These are phyloP conservation scores for Perca flavescens DNA, from an alignment of 2,113 vertebrate species.

Conservation along the genomic window DNA sequence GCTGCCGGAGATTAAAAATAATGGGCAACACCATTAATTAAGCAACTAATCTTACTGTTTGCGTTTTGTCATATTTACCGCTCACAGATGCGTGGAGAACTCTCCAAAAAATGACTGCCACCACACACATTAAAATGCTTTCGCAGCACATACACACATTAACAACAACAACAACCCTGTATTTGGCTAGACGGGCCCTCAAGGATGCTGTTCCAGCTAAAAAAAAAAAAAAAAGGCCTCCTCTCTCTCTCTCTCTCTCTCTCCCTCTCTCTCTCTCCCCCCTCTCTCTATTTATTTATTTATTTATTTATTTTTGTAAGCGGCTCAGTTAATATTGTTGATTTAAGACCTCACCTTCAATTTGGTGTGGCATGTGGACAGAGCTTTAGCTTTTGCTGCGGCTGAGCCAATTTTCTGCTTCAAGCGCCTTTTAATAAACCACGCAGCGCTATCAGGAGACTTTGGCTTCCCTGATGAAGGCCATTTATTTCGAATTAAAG, in stretches of 20 bases:
- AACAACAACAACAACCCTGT: background rate
- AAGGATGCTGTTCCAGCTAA: constrained; percentile 18
- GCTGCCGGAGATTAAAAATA: constrained; percentile 80
- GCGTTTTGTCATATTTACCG: constrained; percentile 73
- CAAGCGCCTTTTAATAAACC: constrained; percentile 84
- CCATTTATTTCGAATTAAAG: constrained; percentile 87
- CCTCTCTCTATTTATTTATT: background rate
- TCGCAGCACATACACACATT: constrained; percentile 1
- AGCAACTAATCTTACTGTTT: constrained; percentile 79
- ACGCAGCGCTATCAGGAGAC: constrained; percentile 73
- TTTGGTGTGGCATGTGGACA: constrained; percentile 75
- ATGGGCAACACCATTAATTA: constrained; percentile 80
- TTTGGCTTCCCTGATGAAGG: constrained; percentile 81
- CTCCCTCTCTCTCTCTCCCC: background rate
- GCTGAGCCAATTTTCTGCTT: constrained; percentile 85
- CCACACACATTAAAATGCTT: constrained; percentile 37
- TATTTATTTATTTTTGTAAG: constrained; percentile 70
- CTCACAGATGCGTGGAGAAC: constrained; percentile 66
- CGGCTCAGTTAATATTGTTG: constrained; percentile 82
- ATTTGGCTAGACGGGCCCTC: constrained; percentile 32
- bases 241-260: background rate
- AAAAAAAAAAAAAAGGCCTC: background rate
- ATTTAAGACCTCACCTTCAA: constrained; percentile 83
- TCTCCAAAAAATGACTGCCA: constrained; percentile 45
- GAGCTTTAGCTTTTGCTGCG: constrained; percentile 72